Conservation (phyloP, 2,797 vertebrate species). For the Myotis myotis region DNA sequence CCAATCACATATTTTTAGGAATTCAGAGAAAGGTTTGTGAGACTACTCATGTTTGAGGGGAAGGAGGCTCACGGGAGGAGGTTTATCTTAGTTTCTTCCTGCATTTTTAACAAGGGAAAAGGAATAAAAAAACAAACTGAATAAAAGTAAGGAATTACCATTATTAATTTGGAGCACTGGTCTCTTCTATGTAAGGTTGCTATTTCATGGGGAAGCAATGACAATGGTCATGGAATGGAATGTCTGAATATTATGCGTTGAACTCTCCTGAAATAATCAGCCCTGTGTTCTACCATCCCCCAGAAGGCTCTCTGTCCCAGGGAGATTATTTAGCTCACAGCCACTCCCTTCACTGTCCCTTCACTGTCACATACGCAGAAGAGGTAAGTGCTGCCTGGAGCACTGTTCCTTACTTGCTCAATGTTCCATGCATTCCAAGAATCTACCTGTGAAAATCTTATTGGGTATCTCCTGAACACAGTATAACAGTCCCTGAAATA, state of each 20-base stretch:
- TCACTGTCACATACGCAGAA: not conserved
- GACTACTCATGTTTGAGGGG: not conserved
- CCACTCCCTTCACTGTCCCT: not conserved
- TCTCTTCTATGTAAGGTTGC: not conserved
- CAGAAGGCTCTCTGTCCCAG: not conserved
- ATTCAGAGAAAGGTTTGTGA: not conserved
- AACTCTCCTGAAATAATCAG: not conserved
- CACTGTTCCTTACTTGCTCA: not conserved
- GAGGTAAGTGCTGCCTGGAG: not conserved
- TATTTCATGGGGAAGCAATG: not conserved
- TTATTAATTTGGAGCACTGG: not conserved
- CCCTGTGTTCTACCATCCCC: not conserved
- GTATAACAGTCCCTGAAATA: not conserved
- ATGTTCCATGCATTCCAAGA: not conserved
- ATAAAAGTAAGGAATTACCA: not conserved
- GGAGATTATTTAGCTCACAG: not conserved
- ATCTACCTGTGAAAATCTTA: not conserved
- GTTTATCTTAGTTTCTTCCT: not conserved
- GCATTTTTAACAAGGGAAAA: not conserved
- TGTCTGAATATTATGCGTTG: not conserved
- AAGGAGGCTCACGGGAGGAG: not conserved
- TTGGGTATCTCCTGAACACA: not conserved
- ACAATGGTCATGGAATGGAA: not conserved
- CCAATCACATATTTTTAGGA: conserved; percentile 20
- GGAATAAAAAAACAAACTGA: not conserved